Evolutionary conservation across 2,888 invertebrate genomes (phyloP), one percentile per base, ranked within the genome.

Genomic region (Acanthococcus lagerstroemiae): DNA sequence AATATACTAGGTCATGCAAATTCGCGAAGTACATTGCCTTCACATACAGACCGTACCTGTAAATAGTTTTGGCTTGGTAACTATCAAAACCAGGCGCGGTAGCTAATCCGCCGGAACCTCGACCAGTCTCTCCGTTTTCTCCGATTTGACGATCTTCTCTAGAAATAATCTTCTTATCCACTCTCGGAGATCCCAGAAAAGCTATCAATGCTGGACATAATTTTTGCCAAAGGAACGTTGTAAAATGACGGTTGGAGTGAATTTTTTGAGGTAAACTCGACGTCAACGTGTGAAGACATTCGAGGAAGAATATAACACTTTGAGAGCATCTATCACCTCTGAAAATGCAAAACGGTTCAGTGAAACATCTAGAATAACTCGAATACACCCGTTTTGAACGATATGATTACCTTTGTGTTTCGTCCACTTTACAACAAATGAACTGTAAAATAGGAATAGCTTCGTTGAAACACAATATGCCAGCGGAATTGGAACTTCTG

Each of bases 401-500:
- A n/a, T n/a, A n/a, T n/a, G n/a, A 78, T 79, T 76, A 88, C 88
- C 82, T 78, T 76, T 88, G 87, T 6, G 87, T 86, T 76, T 90
- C 90, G 68, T 90, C 85, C 22, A 94, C 79, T 72, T 90, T 84
- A 73, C 90, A 87, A 76, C 90, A 90, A 55, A 93, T 81, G 76
- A 90, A 91, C 74, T 91, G 91, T 78, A 91, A 86, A 63, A 91
- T 90, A 0, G 91, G 91, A 69, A 93, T 87, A 1, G 90, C 88
- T 78, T 94, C 93, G 73, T 90, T 90, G 76, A 90, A 91, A 72
- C 90, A 90, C 7, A 90, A 87, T 0, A 73, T 71, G 15, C 73
- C 72, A 44, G 71, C 71, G 67, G 71, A 71, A 78, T 81, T 65
- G 72, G 58, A 72, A 68, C 76, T 76, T 67, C 76, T 76, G 68